Base-by-base conservation (phyloP, 2,888 invertebrate genomes). In the Steinernema carpocapsae region DNA sequence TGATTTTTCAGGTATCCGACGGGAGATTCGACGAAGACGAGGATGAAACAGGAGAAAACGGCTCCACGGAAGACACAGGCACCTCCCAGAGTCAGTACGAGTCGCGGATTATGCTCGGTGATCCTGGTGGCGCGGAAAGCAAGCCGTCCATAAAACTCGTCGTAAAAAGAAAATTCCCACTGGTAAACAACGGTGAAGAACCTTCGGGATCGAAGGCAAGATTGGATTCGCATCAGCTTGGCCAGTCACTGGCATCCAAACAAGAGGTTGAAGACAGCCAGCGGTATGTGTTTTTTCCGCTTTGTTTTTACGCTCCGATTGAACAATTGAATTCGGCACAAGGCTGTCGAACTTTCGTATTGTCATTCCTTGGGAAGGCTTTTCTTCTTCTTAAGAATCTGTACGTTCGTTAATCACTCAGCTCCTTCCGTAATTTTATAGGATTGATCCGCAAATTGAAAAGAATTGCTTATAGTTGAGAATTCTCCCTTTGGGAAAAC, bases 101-200 rank as follows among this genome's bases (percentile, higher is more conserved):
- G 26, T 56, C 56, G 14, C 2, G 48, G 12, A 32, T 64, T 1
- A 64, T 64, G 64, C 37, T 64, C 12, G 4, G 22, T n/a, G 64
- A 37, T 37, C 37, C 26, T 32, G 32, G 32, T 26, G 64, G 64
- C 6, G 37, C 24, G 3, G 22, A 26, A 17, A 22, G 19, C 12
- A 56, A 56, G 26, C 64, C 64, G 37, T 2, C 29, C 17, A 64
- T 64, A 64, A 64, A 64, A 64, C 64, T 64, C 14, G 64, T 64
- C 37, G 32, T 64, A 4, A 64, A 64, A 26, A 10, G 32, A 6
- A 64, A 64, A n/a, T 6, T 32, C 19, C 29, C 32, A 32, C 32
- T 29, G 37, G 10, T 32, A 26, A 64, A 17, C 32, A 17, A 14
- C 29, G 19, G 29, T 17, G 64, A 64, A 64, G 64, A 32, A 32